Conservation (phyloP, 2,888 invertebrate species). For the Tinea semifulvella region DNA sequence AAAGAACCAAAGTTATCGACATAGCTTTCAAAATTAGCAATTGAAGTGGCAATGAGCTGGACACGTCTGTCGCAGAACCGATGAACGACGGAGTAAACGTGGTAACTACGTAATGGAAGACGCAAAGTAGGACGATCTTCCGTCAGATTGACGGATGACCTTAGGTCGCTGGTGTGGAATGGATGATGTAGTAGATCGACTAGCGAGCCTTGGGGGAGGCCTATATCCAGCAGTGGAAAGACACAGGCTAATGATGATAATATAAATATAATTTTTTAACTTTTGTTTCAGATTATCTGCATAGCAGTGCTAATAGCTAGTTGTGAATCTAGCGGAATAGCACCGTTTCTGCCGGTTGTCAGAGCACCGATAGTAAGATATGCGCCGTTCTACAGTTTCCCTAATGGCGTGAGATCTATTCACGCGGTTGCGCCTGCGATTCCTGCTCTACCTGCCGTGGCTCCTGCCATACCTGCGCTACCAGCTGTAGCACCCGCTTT, state of each 20-base stretch:
- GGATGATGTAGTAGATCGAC: no score
- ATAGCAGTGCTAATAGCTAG: slow-evolving; percentile 44
- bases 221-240: no score
- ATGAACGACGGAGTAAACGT: no score
- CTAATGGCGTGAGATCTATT: slow-evolving; percentile 45
- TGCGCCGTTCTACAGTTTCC: slow-evolving; percentile 58
- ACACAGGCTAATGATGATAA: neutral
- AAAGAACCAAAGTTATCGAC: no score
- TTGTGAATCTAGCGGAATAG: slow-evolving; percentile 51
- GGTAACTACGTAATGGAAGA: no score
- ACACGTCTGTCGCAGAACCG: no score
- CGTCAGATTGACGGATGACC: no score
- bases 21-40: no score
- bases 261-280: slow-evolving; percentile 13
- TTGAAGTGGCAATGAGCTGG: no score
- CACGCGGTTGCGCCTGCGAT: slow-evolving; percentile 46
- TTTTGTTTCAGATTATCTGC: slow-evolving; percentile 39
- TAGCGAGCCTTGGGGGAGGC: no score
- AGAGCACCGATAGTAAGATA: slow-evolving; percentile 52
- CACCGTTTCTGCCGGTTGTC: slow-evolving; percentile 39
- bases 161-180: no score
- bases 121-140: no score
- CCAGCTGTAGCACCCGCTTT: slow-evolving; percentile 19
- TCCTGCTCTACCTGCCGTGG: slow-evolving; percentile 22
- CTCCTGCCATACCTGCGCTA: slow-evolving; percentile 20